A percentile compares a stretch with the other conserved stretches of the same genome.
These are phyloP conservation scores for Myiopsitta monachus DNA, from an alignment of 2,113 vertebrate species.

Conservation along the genomic window DNA sequence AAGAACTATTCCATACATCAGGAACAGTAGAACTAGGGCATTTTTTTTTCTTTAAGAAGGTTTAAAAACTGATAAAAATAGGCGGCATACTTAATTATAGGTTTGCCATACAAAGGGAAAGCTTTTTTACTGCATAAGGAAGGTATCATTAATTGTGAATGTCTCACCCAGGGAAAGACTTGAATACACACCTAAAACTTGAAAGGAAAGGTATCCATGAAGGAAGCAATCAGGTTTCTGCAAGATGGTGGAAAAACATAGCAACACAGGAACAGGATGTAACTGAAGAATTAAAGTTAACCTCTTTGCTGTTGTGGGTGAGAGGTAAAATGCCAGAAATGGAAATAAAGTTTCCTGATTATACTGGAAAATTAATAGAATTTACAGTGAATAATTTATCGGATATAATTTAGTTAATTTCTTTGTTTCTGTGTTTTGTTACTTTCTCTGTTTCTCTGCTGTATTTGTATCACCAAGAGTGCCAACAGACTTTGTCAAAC, in stretches of 20 bases:
- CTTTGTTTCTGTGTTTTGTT: neutral
- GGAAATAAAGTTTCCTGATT: slow-evolving; percentile 62
- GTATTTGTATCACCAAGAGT: neutral
- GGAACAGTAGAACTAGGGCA: neutral
- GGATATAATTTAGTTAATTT: neutral
- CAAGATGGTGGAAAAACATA: slow-evolving; percentile 51
- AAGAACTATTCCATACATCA: neutral
- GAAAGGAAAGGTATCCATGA: neutral
- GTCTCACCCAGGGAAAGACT: slow-evolving; percentile 4
- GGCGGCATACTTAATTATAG: neutral
- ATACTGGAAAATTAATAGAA: neutral
- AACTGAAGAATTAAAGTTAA: slow-evolving; percentile 60
- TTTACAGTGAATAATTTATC: neutral
- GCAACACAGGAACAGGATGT: slow-evolving; percentile 63
- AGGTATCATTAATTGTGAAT: neutral
- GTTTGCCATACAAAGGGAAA: neutral
- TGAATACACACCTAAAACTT: slow-evolving; percentile 22
- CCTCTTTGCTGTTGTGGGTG: slow-evolving; percentile 43
- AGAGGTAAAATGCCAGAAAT: slow-evolving; percentile 64
- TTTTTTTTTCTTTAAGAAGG: neutral
- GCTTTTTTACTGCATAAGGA: neutral
- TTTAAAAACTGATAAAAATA: neutral
- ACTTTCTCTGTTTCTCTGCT: neutral
- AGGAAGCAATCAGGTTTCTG: slow-evolving; percentile 47
- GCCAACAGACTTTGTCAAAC: neutral